Conservation (phyloP, 2,888 invertebrate species). For the Clepsis dumicolana region DNA sequence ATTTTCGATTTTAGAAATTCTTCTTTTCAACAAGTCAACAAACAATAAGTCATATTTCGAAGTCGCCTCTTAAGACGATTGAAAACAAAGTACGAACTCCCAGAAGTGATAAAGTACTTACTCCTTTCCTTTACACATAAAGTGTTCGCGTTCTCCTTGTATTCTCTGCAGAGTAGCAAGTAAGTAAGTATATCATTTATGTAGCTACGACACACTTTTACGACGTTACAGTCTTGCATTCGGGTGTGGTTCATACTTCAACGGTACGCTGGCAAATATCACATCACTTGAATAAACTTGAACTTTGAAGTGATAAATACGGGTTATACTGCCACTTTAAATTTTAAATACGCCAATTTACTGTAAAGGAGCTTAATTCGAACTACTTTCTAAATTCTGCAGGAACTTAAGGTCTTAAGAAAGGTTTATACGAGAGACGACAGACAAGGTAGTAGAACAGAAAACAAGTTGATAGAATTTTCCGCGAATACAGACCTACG, state of each 20-base stretch:
- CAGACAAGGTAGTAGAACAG: too few relatives aligned
- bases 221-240: constrained; percentile 30
- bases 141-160: neutral
- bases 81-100: constrained; percentile 20
- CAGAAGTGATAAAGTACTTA: constrained; percentile 24
- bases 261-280: neutral
- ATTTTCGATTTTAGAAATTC: neutral
- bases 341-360: neutral
- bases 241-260: constrained; percentile 29
- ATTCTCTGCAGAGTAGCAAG: neutral
- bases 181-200: constrained; percentile 12
- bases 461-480: too few relatives aligned
- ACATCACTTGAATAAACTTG: neutral
- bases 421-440: too few relatives aligned
- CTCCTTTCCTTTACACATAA: constrained; percentile 13
- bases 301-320: neutral
- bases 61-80: constrained; percentile 17
- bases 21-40: neutral
- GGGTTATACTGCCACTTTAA: neutral
- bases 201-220: constrained; percentile 30
- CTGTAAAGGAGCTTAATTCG: too few relatives aligned
- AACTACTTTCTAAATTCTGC: too few relatives aligned
- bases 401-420: too few relatives aligned
- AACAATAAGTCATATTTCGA: constrained; percentile 6
- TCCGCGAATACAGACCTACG: too few relatives aligned